Base-by-base conservation (phyloP, 2,797 vertebrate genomes). In the Microcaecilia unicolor region DNA sequence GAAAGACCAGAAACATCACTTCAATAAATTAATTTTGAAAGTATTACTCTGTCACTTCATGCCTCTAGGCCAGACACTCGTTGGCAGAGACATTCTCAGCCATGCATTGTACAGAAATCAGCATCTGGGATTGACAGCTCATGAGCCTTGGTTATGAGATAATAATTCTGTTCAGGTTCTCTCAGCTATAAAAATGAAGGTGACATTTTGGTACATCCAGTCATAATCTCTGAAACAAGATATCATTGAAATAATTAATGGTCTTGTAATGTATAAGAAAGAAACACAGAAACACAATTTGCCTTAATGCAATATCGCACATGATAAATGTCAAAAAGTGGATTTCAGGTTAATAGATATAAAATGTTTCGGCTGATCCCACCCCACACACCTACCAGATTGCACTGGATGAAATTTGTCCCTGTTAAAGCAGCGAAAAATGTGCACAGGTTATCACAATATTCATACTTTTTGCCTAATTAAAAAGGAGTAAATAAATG, bases 21-120 rank as follows among this genome's bases (percentile, higher is more conserved):
- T 89, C 83, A 80, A 78, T 79, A 92, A 91, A 96, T 95, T 86
- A 84, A 89, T 91, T 87, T 84, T 88, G 85, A 92, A 87, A 88
- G 79, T 83, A 80, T 78, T 81, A 78, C 80, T 81, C 87, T 92
- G 89, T 92, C 87, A 88, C 80, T 66, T 73, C 43, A 55, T 74
- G 80, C 88, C 89, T 86, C 55, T 55, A 77, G 88, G 90, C 77
- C 65, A 83, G 48, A 52, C 64, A 70, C 71, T 86, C 76, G 72
- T 74, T 74, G 67, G 61, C 71, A 54, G 60, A 62, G 38, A 67
- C 67, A 64, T 71, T 70, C 65, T 64, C 59, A 83, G 73, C 73
- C 69, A 78, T 65, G 65, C 67, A 72, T 67, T 78, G 78, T 76
- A 58, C 37, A 71, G 80, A 45, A 75, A 80, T 85, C 67, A 86